phyloP scores from a whole-genome alignment of 1,140 invertebrate species.

The Papilio dardanus region DNA sequence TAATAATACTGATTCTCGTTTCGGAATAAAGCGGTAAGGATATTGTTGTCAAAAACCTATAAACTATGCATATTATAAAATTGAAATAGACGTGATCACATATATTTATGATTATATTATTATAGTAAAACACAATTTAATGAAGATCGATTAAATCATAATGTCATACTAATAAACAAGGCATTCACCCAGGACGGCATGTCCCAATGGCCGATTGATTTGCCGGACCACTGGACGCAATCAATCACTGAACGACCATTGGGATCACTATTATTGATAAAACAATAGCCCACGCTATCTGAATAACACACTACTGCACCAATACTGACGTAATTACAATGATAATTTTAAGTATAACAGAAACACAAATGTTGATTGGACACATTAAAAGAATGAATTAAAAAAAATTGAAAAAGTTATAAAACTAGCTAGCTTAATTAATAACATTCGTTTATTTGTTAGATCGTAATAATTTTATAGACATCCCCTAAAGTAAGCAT shows the following conservation, averaged over 20 bases:
- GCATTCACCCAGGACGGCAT: slow-evolving; percentile 62
- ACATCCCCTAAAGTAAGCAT: neutral
- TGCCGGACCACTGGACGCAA: slow-evolving; percentile 43
- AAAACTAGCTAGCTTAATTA: neutral
- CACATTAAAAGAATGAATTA: neutral
- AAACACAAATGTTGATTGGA: neutral
- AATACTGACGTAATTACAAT: neutral
- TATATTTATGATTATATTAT: slow-evolving; percentile 33
- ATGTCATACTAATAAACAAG: slow-evolving; percentile 71
- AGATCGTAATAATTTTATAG: slow-evolving; percentile 7
- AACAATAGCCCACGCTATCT: slow-evolving; percentile 40
- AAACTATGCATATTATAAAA: too few species aligned
- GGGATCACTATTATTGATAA: slow-evolving; percentile 44
- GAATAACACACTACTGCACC: neutral
- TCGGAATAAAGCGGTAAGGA: too few species aligned
- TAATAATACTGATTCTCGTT: too few species aligned
- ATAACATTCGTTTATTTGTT: neutral
- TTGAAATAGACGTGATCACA: neutral
- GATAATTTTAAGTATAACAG: neutral
- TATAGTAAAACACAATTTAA: slow-evolving; percentile 39
- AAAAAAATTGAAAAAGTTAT: slow-evolving; percentile 16
- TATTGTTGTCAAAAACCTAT: too few species aligned
- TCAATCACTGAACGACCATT: slow-evolving; percentile 43
- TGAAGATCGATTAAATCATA: slow-evolving; percentile 64
- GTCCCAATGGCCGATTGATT: slow-evolving; percentile 58